A percentile compares a stretch with the other conserved stretches of the same genome.
These are phyloP conservation scores for Sitophilus oryzae DNA, from an alignment of 1,140 invertebrate species.

Conservation along the genomic window DNA sequence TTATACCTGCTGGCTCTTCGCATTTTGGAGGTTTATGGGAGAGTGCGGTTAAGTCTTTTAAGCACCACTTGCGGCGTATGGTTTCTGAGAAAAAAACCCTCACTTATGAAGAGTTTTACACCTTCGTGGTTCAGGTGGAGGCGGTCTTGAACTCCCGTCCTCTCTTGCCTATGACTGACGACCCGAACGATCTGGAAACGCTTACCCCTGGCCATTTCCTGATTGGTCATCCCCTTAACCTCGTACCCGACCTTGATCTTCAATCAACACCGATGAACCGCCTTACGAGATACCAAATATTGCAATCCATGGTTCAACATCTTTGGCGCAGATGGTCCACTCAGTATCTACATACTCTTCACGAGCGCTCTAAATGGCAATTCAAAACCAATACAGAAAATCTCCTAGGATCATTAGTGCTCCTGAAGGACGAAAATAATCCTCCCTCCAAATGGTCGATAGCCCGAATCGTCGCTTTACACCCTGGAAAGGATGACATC, in stretches of 20 bases:
- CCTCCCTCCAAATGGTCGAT: conserved; percentile 30
- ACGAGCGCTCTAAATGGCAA: conserved; percentile 20
- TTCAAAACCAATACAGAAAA: not conserved
- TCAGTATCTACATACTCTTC: conserved; percentile 27
- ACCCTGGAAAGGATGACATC: too few relatives aligned
- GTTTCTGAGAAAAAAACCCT: conserved; percentile 19
- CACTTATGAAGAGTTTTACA: conserved; percentile 29
- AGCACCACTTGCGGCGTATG: conserved; percentile 37
- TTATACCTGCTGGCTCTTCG: conserved; percentile 43
- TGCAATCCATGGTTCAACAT: conserved; percentile 22
- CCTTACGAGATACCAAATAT: not conserved
- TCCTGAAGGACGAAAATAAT: conserved; percentile 30
- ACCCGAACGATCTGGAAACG: conserved; percentile 18
- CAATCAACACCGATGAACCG: conserved; percentile 4
- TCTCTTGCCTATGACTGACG: conserved; percentile 11
- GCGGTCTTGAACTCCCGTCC: conserved; percentile 23
- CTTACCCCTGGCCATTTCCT: conserved; percentile 28
- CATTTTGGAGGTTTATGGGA: conserved; percentile 47
- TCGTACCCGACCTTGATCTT: conserved; percentile 6
- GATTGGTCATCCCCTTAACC: conserved; percentile 13
- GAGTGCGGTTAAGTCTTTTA: conserved; percentile 40
- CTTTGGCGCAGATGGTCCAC: conserved; percentile 31
- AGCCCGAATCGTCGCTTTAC: conserved; percentile 40
- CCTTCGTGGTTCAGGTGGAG: conserved; percentile 26
- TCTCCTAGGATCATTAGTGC: conserved; percentile 22